These are phyloP conservation scores for Scrobipalpa costella DNA, from an alignment of 2,888 invertebrate genomes.

Conservation along the genomic window DNA sequence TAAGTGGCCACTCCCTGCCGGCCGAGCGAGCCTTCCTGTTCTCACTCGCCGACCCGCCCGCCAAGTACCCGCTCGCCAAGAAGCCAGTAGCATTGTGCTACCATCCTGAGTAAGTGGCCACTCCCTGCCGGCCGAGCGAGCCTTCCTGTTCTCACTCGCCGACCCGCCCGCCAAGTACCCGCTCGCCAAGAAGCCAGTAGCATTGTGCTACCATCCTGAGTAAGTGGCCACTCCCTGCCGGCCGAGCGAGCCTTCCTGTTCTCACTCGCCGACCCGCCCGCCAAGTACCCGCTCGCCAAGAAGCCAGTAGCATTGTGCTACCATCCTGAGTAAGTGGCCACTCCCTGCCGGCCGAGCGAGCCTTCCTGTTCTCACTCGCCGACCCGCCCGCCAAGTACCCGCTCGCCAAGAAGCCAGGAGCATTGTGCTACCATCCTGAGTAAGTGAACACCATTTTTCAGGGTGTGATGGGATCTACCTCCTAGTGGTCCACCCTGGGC, in stretches of 20 bases:
- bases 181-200: slow-evolving; percentile 93
- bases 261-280: slow-evolving; percentile 88
- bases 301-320: slow-evolving; percentile 95
- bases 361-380: slow-evolving; percentile 90
- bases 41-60: slow-evolving; percentile 88
- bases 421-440: slow-evolving; percentile 89
- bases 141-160: slow-evolving; percentile 90
- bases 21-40: slow-evolving; percentile 91
- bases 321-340: slow-evolving; percentile 74
- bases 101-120: slow-evolving; percentile 74
- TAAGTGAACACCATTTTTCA: slow-evolving; percentile 41
- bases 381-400: slow-evolving; percentile 90
- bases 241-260: slow-evolving; percentile 91
- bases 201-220: slow-evolving; percentile 89
- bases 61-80: slow-evolving; percentile 90
- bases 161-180: slow-evolving; percentile 90
- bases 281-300: slow-evolving; percentile 90
- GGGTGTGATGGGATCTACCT: no score
- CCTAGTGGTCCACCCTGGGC: no score
- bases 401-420: slow-evolving; percentile 93
- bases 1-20: slow-evolving; percentile 37
- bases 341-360: slow-evolving; percentile 82
- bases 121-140: slow-evolving; percentile 82
- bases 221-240: slow-evolving; percentile 37
- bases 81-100: slow-evolving; percentile 95